phyloP scores from a whole-genome alignment of 2,797 vertebrate species.

The Mycteria americana region DNA sequence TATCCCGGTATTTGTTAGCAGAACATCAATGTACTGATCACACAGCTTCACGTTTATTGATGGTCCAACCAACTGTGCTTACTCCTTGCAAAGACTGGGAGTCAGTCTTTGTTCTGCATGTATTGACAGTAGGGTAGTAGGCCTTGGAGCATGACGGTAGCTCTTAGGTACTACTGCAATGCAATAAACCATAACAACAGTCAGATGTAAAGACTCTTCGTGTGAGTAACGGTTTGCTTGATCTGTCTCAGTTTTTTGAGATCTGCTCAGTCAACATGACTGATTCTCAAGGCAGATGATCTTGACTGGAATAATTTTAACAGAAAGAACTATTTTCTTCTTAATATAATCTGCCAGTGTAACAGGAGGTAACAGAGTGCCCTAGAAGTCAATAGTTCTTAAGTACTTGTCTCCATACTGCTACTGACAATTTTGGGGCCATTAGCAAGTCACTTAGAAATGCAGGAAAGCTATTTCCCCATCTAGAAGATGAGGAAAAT shows the following conservation, averaged over 20 bases:
- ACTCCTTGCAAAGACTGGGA: background rate
- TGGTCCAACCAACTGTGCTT: background rate
- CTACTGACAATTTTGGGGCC: background rate
- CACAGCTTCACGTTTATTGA: background rate
- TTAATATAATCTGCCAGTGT: background rate
- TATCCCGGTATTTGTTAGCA: background rate
- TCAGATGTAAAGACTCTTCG: background rate
- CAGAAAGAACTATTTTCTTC: background rate
- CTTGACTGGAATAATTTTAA: background rate
- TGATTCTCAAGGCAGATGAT: background rate
- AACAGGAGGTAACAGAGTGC: background rate
- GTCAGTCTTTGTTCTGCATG: background rate
- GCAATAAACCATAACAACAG: background rate
- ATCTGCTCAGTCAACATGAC: background rate
- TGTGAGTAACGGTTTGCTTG: background rate
- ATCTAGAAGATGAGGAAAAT: background rate
- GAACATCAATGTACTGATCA: background rate
- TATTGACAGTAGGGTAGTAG: accelerated
- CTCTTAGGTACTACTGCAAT: background rate
- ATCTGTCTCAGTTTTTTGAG: background rate
- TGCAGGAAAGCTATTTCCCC: background rate
- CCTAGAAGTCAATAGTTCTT: background rate
- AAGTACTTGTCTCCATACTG: background rate
- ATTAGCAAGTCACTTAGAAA: conserved; percentile 11
- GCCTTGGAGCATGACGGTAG: background rate